Evolutionary conservation across 1,140 invertebrate genomes (phyloP).

Genomic region (Diabrotica virgifera): DNA sequence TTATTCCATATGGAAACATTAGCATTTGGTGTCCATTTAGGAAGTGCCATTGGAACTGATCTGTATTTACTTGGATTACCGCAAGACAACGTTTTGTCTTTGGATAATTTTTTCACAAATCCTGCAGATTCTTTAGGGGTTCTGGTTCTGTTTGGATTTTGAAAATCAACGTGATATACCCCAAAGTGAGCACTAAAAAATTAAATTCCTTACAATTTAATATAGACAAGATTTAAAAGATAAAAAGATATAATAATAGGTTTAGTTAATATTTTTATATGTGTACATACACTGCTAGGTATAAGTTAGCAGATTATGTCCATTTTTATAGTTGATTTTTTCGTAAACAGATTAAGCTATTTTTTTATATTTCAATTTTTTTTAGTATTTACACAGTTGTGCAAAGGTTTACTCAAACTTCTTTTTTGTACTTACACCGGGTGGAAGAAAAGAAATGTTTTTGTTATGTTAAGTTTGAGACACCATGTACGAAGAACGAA

Average conservation of each 20-base stretch:
- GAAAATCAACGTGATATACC: conserved; percentile 12
- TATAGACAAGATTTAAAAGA: not conserved
- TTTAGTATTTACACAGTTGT: too few species aligned
- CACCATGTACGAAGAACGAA: too few species aligned
- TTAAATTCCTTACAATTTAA: not conserved
- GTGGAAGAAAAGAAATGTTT: too few species aligned
- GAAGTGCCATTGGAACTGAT: not conserved
- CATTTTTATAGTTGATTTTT: not conserved
- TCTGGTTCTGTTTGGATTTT: conserved; percentile 11
- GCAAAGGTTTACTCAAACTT: too few species aligned
- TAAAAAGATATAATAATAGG: not conserved
- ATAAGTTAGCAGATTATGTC: not conserved
- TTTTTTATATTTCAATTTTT: not conserved
- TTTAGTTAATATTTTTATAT: not conserved
- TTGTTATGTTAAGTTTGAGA: too few species aligned
- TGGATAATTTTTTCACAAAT: not conserved
- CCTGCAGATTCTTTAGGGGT: not conserved
- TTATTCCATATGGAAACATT: not conserved
- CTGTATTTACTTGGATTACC: not conserved
- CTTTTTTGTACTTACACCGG: too few species aligned
- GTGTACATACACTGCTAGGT: too few species aligned
- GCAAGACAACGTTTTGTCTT: not conserved
- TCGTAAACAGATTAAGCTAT: not conserved
- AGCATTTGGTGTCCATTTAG: not conserved
- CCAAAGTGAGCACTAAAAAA: conserved; percentile 49